Base-by-base conservation (phyloP, 2,797 vertebrate genomes). In the Aeoliscus strigatus region DNA sequence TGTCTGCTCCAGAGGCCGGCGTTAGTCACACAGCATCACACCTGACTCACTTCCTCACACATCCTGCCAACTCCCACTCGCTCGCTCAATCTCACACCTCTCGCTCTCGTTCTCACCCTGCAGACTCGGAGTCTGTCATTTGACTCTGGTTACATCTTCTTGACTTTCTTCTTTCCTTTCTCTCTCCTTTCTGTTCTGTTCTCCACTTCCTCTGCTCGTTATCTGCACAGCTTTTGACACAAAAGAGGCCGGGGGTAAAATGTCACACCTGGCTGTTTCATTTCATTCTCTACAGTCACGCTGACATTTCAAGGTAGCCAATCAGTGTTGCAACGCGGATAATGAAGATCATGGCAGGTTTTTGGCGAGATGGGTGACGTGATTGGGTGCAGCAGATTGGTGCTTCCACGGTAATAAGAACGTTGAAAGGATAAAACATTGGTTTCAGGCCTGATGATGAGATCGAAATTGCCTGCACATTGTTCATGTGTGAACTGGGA, bases 1-100 rank as follows among this genome's bases (percentile, higher is more conserved):
- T 51, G 70, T 60, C 64, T 59, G 73, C 64, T 72, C 61, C 64
- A 25, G 62, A 61, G 61, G 61, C 54, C 51, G 1, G 62, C 33
- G 52, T 81, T 70, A 75, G 75, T 80, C 80, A 78, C 75, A 63
- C 68, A 48, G 64, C 52, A 66, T 73, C 78, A 66, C 81, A 83
- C 78, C 68, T 62, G 54, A 56, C 66, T 54, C 42, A 38, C 62
- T 61, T 63, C 59, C 64, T 77, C 73, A 66, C 79, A 79, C 73
- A 40, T 67, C 49, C 31, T 65, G 70, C 57, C 27, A 62, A 59
- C 70, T 73, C 60, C 51, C 13, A 34, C 73, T 46, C 37, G 14
- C 63, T 54, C 51, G 14, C 63, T 54, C 51, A 3, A 49, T 60
- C 71, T 77, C 66, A 58, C 80, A 74, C 77, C 71, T 73, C 60